phyloP scores from a whole-genome alignment of 2,797 vertebrate genomes.

The Monodelphis domestica region DNA sequence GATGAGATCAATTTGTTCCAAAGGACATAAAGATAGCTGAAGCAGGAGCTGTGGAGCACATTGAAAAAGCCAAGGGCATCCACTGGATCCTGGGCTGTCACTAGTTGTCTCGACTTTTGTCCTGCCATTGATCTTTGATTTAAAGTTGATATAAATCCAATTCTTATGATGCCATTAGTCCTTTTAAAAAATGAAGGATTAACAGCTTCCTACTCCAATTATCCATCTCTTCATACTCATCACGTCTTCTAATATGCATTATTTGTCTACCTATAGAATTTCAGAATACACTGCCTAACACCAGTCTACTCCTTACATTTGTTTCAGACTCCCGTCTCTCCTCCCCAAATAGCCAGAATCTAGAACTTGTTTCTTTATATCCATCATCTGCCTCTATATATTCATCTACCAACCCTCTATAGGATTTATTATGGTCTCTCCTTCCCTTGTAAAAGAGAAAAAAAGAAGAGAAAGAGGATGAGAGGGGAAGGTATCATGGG shows the following conservation, averaged over 20 bases:
- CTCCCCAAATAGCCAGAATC: not conserved
- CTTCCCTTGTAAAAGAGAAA: not conserved
- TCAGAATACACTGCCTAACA: not conserved
- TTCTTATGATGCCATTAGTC: too few relatives aligned
- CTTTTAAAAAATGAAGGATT: too few relatives aligned
- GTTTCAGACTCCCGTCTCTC: not conserved
- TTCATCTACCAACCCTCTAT: not conserved
- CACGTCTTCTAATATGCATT: not conserved
- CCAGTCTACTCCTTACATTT: not conserved
- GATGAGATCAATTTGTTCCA: too few relatives aligned
- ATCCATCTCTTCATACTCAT: not conserved
- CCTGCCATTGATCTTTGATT: too few relatives aligned
- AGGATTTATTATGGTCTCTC: not conserved
- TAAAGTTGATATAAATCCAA: too few relatives aligned
- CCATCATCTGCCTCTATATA: not conserved
- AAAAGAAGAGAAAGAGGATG: not conserved
- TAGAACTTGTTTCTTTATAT: not conserved
- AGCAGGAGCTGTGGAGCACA: too few relatives aligned
- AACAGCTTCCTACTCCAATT: not conserved
- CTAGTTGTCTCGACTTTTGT: not conserved
- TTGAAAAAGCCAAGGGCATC: too few relatives aligned
- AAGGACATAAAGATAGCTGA: too few relatives aligned
- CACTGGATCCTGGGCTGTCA: too few relatives aligned
- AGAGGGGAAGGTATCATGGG: not conserved
- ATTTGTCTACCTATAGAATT: not conserved